Conservation (phyloP, 1,140 invertebrate genomes). For the Callitettix versicolor region DNA sequence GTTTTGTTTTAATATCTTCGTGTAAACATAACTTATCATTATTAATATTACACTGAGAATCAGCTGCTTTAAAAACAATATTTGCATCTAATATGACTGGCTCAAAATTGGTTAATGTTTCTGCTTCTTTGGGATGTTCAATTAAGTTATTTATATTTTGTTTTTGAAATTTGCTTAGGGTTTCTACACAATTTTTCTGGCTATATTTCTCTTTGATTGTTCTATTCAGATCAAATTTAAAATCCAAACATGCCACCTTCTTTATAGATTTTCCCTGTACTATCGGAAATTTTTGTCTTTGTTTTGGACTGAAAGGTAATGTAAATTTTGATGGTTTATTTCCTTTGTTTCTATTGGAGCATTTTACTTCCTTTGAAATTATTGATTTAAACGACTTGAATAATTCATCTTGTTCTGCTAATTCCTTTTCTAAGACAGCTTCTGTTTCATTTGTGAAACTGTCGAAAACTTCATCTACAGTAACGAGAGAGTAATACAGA, state of each 20-base stretch:
- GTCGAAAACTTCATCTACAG: conserved; percentile 23
- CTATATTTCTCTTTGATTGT: neutral
- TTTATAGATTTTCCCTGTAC: neutral
- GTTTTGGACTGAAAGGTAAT: too few species aligned
- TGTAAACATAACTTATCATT: neutral
- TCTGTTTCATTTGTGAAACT: conserved; percentile 1
- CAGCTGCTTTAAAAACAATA: neutral
- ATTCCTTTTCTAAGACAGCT: conserved; percentile 23
- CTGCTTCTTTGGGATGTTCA: neutral
- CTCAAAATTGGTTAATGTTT: neutral
- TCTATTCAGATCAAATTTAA: neutral
- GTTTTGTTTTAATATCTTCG: neutral
- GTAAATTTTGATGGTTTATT: conserved; percentile 14
- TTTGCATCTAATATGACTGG: conserved; percentile 3
- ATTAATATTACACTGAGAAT: neutral
- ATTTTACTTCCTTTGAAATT: conserved; percentile 20
- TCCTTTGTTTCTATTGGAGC: conserved; percentile 8
- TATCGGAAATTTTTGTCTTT: too few species aligned
- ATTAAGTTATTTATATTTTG: neutral
- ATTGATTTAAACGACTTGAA: conserved; percentile 27
- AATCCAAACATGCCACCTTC: neutral
- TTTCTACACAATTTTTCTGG: neutral
- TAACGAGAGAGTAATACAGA: conserved; percentile 26
- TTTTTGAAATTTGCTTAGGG: neutral
- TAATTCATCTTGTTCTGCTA: conserved; percentile 28